These are phyloP conservation scores for Drosophila persimilis DNA, from an alignment of 1,140 invertebrate species.

Conservation along the genomic window DNA sequence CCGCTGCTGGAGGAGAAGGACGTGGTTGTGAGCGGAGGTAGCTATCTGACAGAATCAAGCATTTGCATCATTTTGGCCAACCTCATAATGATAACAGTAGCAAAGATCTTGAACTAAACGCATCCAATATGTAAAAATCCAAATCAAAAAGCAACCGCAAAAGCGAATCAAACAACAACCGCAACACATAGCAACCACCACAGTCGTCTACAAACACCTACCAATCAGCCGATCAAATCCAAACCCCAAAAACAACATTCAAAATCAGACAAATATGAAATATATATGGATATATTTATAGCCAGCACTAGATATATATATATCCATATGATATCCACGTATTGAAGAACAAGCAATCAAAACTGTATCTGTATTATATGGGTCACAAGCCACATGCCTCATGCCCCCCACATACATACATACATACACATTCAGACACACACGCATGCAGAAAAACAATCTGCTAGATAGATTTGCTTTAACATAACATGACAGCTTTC, in stretches of 20 bases:
- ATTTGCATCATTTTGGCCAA: conserved; percentile 82
- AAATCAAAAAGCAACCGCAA: conserved; percentile 44
- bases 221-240: conserved; percentile 5
- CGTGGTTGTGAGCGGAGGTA: conserved; percentile 86
- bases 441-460: conserved; percentile 38
- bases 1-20: conserved; percentile 93
- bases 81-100: conserved; percentile 82
- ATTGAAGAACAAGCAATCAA: conserved; percentile 28
- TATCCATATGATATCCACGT: conserved; percentile 23
- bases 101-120: conserved; percentile 79
- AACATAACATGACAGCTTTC: conserved; percentile 19
- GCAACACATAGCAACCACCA: conserved; percentile 45
- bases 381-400: conserved; percentile 55
- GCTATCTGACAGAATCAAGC: conserved; percentile 78
- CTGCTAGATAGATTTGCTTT: conserved; percentile 47
- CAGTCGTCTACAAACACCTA: conserved; percentile 54
- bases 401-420: conserved; percentile 15
- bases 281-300: conserved; percentile 43
- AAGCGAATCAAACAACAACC: conserved; percentile 43
- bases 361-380: conserved; percentile 71
- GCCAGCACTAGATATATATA: conserved; percentile 42
- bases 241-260: conserved; percentile 11
- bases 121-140: conserved; percentile 65
- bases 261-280: conserved; percentile 57
- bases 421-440: conserved; percentile 24